Conservation (phyloP, 2,888 invertebrate species). For the Flexamia atlantica region DNA sequence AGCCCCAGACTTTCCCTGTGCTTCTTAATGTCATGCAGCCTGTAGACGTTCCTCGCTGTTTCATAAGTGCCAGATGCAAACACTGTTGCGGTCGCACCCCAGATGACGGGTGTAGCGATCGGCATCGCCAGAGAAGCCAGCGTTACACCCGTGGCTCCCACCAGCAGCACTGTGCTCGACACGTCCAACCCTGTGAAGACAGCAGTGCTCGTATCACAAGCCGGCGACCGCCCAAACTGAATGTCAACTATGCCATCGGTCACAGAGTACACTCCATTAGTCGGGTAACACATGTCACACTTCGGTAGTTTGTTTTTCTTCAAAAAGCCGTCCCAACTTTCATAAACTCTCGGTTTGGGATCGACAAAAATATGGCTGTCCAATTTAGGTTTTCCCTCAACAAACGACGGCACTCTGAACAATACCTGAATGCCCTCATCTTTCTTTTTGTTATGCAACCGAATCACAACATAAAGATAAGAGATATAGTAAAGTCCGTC, state of each 20-base stretch:
- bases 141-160: constrained; percentile 63
- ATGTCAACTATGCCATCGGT: constrained; percentile 57
- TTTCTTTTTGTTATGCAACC: constrained; percentile 44
- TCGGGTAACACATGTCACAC: constrained; percentile 61
- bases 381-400: constrained; percentile 40
- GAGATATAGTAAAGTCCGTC: constrained; percentile 45
- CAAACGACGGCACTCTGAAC: constrained; percentile 47
- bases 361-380: constrained; percentile 59
- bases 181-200: constrained; percentile 61
- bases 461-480: constrained; percentile 46
- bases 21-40: constrained; percentile 59
- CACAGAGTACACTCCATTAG: constrained; percentile 55
- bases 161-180: constrained; percentile 58
- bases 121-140: constrained; percentile 61
- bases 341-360: constrained; percentile 58
- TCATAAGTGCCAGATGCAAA: constrained; percentile 62
- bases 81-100: constrained; percentile 63
- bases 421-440: constrained; percentile 61
- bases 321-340: constrained; percentile 59
- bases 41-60: constrained; percentile 55
- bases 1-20: constrained; percentile 60
- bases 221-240: constrained; percentile 57
- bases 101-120: constrained; percentile 58
- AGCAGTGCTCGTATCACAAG: constrained; percentile 56
- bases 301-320: constrained; percentile 62